Conservation (phyloP, 2,113 vertebrate species). For the Puntigrus tetrazona region DNA sequence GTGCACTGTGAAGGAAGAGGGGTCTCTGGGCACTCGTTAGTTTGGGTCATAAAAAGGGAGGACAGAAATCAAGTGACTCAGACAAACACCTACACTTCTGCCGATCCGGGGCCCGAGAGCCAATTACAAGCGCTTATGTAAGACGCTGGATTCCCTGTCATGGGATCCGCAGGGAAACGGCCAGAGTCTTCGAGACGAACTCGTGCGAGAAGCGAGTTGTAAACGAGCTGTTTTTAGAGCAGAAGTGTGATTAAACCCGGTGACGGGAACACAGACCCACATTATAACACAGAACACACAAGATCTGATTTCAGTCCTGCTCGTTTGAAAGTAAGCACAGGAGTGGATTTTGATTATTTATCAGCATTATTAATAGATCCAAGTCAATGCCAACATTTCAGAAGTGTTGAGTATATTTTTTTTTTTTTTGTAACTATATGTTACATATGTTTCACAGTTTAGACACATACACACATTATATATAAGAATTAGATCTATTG, state of each 20-base stretch:
- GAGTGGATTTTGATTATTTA: neutral
- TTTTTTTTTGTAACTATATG: too few species aligned
- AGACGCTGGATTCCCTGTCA: neutral
- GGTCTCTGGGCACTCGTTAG: neutral
- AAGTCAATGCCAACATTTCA: neutral
- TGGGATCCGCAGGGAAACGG: neutral
- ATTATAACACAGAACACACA: neutral
- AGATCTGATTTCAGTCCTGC: neutral
- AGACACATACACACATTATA: too few species aligned
- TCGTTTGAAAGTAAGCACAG: neutral
- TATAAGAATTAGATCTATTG: too few species aligned
- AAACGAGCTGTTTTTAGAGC: neutral
- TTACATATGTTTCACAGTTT: too few species aligned
- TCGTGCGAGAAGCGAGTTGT: neutral
- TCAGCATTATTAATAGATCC: neutral
- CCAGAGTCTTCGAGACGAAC: neutral
- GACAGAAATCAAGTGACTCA: neutral
- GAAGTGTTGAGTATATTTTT: too few species aligned
- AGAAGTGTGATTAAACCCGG: neutral
- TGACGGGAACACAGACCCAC: neutral
- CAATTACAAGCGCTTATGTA: neutral
- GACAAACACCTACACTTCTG: constrained; percentile 2
- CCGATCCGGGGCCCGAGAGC: neutral
- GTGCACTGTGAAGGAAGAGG: neutral
- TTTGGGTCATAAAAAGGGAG: neutral